Evolutionary conservation across 1,140 invertebrate species (phyloP).

Genomic region (Caenorhabditis latens): DNA sequence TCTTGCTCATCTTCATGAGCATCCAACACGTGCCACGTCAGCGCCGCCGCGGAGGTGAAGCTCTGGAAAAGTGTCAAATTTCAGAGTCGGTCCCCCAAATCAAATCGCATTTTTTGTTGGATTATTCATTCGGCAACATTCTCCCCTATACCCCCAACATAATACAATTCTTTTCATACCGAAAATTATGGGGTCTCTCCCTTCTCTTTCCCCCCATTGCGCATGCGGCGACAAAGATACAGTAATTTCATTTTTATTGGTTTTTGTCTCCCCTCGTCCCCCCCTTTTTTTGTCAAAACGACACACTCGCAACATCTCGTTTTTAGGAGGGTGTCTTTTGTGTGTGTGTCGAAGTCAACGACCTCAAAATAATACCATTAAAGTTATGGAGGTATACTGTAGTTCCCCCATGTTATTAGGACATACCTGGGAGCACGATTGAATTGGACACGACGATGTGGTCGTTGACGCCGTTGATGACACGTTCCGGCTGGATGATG

Average conservation of each 20-base stretch:
- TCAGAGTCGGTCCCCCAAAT: neutral
- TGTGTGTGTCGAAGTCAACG: neutral
- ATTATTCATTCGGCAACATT: constrained; percentile 6
- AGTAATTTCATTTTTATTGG: constrained; percentile 57
- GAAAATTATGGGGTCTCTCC: constrained; percentile 20
- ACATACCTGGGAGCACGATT: constrained; percentile 31
- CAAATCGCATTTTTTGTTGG: neutral
- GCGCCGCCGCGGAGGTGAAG: constrained; percentile 59
- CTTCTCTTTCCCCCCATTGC: no score
- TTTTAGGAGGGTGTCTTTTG: constrained; percentile 5
- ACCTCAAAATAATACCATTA: constrained; percentile 48
- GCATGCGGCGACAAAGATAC: neutral
- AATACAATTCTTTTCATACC: neutral
- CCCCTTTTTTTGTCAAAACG: neutral
- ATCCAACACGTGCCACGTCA: constrained; percentile 64
- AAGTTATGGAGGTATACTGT: constrained; percentile 43
- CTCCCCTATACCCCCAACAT: neutral
- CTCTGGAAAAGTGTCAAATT: constrained; percentile 53
- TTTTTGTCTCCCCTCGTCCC: constrained; percentile 32
- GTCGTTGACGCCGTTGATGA: constrained; percentile 15
- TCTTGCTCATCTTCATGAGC: constrained; percentile 59
- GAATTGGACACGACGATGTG: constrained; percentile 22
- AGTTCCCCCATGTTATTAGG: neutral
- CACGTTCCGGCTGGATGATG: constrained; percentile 28
- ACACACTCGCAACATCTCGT: constrained; percentile 40